Base-by-base conservation (phyloP, 2,888 invertebrate species). In the Alentia gelatinosa region DNA sequence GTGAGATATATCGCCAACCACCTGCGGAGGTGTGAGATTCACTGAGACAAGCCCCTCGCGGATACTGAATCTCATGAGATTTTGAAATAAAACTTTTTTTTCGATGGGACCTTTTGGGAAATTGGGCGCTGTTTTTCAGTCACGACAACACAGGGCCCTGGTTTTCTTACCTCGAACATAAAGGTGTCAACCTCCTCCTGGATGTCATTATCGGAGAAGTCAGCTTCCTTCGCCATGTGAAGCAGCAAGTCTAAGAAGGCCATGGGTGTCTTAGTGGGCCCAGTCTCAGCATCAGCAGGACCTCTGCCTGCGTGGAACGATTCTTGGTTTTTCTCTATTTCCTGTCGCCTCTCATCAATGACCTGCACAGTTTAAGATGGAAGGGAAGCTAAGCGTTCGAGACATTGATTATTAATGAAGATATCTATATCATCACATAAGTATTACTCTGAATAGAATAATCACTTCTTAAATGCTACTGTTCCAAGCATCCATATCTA, bases 221-320 rank as follows among this genome's bases (percentile, higher is more conserved):
- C 92, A 19, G 98, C 97, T 94, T 97, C 98, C 97, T 97, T 95
- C 1, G 96, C 94, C 95, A 98, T 97, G 86, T 98, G 97, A 68
- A 99, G 97, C 97, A 99, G 97, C 92, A 98, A 97, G 96, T 99
- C 99, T 93, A 99, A 97, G 96, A 99, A 98, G 0, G 98, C 98
- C 93, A 98, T 96, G 86, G 98, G 97, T 56, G 90, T 92, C 50
- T 83, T 75, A 37, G 90, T 92, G 40, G 63, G 37, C 47, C 3
- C 12, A 4, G 23, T 26, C 19, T 47, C 88, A 3, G 89, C 89
- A 3, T 39, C 89, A 7, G 15, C 89, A 19, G n/a, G 33, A 37
- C 12, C 19, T 7, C 15, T 56, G 1, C 7, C 35, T 12, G 42
- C 33, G n/a, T 89, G 23, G 1, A 33, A 19, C 26, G 42, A 3